These are phyloP conservation scores for Pterostichus madidus DNA, from an alignment of 2,888 invertebrate genomes.

Conservation along the genomic window DNA sequence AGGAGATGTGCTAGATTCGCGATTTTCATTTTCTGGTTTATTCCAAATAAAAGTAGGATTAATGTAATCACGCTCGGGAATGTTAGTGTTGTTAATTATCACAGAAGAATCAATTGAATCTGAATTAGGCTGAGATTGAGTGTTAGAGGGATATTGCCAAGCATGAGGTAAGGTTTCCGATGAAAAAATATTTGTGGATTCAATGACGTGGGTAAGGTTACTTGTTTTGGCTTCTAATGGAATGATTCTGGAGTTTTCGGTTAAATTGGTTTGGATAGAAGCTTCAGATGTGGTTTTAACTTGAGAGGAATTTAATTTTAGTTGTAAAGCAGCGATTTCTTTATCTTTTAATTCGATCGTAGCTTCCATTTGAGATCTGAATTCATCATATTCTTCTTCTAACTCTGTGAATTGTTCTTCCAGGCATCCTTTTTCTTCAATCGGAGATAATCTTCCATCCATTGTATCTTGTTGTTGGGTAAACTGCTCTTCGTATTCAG, in stretches of 20 bases:
- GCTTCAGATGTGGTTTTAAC: conserved; percentile 69
- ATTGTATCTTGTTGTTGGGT: conserved; percentile 78
- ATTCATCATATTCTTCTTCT: conserved; percentile 84
- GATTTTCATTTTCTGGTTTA: conserved; percentile 47
- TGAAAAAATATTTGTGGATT: conserved; percentile 74
- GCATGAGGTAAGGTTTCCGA: conserved; percentile 73
- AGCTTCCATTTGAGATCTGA: conserved; percentile 78
- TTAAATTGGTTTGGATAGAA: conserved; percentile 67
- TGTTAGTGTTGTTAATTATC: conserved; percentile 45
- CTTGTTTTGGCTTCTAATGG: conserved; percentile 59
- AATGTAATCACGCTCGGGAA: conserved; percentile 61
- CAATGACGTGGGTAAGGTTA: conserved; percentile 74
- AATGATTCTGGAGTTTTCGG: background rate
- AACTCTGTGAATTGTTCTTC: conserved; percentile 86
- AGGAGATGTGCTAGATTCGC: conserved; percentile 25
- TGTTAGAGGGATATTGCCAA: conserved; percentile 67
- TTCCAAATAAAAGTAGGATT: conserved; percentile 70
- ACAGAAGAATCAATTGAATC: conserved; percentile 66
- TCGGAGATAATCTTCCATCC: conserved; percentile 83
- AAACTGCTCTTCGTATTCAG: conserved; percentile 90
- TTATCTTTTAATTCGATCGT: conserved; percentile 80
- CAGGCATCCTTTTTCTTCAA: conserved; percentile 85
- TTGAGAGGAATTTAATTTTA: conserved; percentile 77
- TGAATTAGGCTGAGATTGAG: conserved; percentile 36
- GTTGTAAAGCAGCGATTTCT: conserved; percentile 80